A percentile compares a stretch with the other conserved stretches of the same genome.
phyloP scores from a whole-genome alignment of 2,113 vertebrate species.

The Leucopsar rothschildi region DNA sequence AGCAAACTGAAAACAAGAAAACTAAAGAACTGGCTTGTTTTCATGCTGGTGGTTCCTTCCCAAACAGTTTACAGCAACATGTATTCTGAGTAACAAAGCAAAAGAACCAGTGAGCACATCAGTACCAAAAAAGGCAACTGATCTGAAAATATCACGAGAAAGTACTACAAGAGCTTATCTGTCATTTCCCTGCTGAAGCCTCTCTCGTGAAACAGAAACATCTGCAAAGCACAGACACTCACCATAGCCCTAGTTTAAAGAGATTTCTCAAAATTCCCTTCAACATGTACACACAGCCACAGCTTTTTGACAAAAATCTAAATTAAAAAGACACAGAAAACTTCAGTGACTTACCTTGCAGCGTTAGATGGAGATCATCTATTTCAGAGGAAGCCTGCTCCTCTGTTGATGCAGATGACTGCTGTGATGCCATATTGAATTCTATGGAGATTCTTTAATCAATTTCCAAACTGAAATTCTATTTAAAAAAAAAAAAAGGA shows the following conservation, averaged over 20 bases:
- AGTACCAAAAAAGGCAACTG: background rate
- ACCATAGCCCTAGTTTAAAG: background rate
- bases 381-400: slow-evolving; percentile 68
- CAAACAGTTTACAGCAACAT: background rate
- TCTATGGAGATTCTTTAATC: slow-evolving; percentile 1
- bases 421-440: slow-evolving; percentile 58
- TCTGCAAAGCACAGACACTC: background rate
- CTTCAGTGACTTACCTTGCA: slow-evolving; percentile 68
- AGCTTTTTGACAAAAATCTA: background rate
- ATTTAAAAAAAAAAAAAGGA: background rate
- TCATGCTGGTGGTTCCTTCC: background rate
- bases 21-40: background rate
- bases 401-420: slow-evolving; percentile 32
- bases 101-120: background rate
- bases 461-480: slow-evolving; percentile 56
- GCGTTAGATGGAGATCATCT: slow-evolving; percentile 67
- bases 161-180: background rate
- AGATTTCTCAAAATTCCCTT: background rate
- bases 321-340: background rate
- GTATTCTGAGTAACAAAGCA: background rate
- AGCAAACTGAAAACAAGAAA: background rate
- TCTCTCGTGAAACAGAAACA: background rate
- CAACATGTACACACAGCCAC: background rate
- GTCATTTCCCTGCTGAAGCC: background rate
- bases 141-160: background rate